These are phyloP conservation scores for Carposina sasakii DNA, from an alignment of 1,140 invertebrate species.

Conservation along the genomic window DNA sequence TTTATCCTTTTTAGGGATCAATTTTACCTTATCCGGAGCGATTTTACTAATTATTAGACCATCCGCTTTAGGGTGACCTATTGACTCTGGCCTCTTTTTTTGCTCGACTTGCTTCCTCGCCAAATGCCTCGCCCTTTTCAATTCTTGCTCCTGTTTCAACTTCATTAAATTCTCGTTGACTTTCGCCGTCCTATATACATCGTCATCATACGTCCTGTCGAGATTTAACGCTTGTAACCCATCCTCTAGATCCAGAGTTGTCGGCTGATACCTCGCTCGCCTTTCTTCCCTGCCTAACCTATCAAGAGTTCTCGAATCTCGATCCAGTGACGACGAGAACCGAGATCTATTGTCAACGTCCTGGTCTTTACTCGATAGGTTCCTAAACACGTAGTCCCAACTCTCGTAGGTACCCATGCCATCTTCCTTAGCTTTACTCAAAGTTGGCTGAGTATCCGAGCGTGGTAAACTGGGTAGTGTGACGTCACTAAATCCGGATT, in stretches of 20 bases:
- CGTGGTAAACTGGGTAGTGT: constrained; percentile 54
- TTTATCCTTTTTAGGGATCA: constrained; percentile 63
- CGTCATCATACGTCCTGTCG: constrained; percentile 58
- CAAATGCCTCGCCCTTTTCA: constrained; percentile 46
- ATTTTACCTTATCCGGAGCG: constrained; percentile 59
- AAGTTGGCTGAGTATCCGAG: constrained; percentile 61
- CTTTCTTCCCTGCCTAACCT: constrained; percentile 53
- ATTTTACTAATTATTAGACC: constrained; percentile 49
- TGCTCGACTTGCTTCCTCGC: constrained; percentile 47
- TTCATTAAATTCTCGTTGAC: constrained; percentile 72
- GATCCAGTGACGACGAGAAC: constrained; percentile 64
- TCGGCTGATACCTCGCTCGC: constrained; percentile 60
- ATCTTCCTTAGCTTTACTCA: constrained; percentile 71
- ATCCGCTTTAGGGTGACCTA: constrained; percentile 54
- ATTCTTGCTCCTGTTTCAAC: constrained; percentile 63
- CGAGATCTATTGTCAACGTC: constrained; percentile 77
- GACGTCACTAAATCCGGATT: constrained; percentile 52
- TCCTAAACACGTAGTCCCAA: constrained; percentile 86
- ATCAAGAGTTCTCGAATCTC: constrained; percentile 62
- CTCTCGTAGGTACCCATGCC: constrained; percentile 78
- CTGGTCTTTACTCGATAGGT: constrained; percentile 82
- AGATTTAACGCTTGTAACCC: constrained; percentile 65
- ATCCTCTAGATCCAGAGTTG: constrained; percentile 71
- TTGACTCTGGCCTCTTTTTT: constrained; percentile 37
- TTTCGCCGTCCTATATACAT: constrained; percentile 70